Evolutionary conservation across 2,888 invertebrate species (phyloP), one percentile per base, ranked within the genome.

Genomic region (Amiota mariae): DNA sequence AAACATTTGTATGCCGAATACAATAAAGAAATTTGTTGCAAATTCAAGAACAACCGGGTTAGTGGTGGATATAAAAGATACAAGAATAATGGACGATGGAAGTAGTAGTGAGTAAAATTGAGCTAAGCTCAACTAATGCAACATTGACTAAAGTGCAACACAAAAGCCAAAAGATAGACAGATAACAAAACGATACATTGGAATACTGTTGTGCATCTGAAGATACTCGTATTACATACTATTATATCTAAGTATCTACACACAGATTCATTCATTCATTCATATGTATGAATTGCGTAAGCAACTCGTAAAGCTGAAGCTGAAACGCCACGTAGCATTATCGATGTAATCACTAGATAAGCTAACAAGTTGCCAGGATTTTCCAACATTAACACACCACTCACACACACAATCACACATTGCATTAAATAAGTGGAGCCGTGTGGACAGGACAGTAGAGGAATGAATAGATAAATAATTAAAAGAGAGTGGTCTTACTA

Each of bases 321-420:
- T 83, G 80, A 85, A 82, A 82, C 87, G 85, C 86, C 88, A 88
- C 87, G 87, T 88, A 85, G 85, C 85, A 83, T 83, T 87, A 87
- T 88, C 88, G 88, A 89, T 88, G 89, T 89, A 89, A 89, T 89
- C 89, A 88, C 88, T 88, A 88, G 87, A 89, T 89, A 89, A 89
- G 88, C 89, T 89, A 89, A 89, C 89, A 88, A 89, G 89, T 89
- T 89, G 87, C 86, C 86, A 86, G 87, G 87, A 88, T 89, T 89
- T 88, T 82, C 84, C 11, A 47, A 59, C 47, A 57, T 59, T 46
- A n/a, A 71, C 70, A 59, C 48, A 57, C 8, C 47, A 57, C 59
- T 15, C 46, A 8, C 59, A 15, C 15, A 13, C 46, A 66, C 63
- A 46, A 11, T 11, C 20, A 66, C 54, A 54, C 54, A 54, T n/a